Base-by-base conservation (phyloP, 2,797 vertebrate genomes). In the Brotula barbata region DNA sequence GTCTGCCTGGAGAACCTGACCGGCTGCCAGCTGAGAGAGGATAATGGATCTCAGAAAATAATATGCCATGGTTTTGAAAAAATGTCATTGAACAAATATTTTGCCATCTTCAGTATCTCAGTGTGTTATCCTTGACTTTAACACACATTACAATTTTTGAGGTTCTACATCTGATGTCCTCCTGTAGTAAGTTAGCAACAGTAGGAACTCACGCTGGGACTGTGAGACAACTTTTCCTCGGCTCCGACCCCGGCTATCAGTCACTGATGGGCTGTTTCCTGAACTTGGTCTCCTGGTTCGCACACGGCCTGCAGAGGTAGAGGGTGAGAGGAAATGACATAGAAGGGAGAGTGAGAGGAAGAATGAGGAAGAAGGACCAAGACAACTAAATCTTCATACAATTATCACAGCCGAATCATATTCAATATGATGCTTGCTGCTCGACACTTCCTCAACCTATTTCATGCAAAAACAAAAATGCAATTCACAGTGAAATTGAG, bases 161-260 rank as follows among this genome's bases (percentile, higher is more conserved):
- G 31, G 6, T 6, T 7, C 9, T 2, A 33, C 31, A 10, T 33
- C 9, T 7, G 31, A 33, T 10, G 31, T 33, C 31, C 31, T 33
- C 3, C 3, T 7, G 25, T 10, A 33, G 6, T 6, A 33, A 33
- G 6, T 28, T 15, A 7, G 14, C 8, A 39, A 11, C 4, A 13
- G 0, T 14, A 82, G 85, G 73, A 21, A 64, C 90, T 91, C 75
- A 98, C 95, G 95, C 70, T 98, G 96, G 47, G 96, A 97, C 75
- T 97, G 95, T 0, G 95, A 97, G 31, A 92, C 94, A 0, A 94
- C 93, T 85, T 98, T 97, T 40, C 94, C 95, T 15, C 94, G 91
- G 73, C 94, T 97, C 44, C 95, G 91, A 34, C 95, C 95, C n/a
- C 94, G 90, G 34, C 81, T 94, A 55, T 98, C 96, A 0, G 90